Evolutionary conservation across 2,797 vertebrate genomes (phyloP).

Genomic region (Cetoscarus ocellatus): DNA sequence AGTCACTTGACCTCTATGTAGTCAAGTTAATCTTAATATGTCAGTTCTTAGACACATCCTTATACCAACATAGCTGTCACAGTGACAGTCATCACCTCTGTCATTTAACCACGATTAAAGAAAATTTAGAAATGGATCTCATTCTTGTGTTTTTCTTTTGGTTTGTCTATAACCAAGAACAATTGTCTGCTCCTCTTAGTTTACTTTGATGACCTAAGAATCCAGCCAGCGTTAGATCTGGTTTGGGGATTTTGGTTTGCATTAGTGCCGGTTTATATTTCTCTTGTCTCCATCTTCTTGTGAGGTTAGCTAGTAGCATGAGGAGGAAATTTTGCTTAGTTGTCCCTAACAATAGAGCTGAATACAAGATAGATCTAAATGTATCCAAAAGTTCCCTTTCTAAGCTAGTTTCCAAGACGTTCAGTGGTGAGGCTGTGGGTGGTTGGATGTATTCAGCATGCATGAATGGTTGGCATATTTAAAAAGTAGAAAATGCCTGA

Average conservation of each 20-base stretch:
- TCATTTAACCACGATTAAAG: too few relatives aligned
- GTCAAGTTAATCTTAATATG: too few relatives aligned
- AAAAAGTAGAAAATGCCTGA: too few relatives aligned
- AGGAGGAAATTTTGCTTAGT: conserved; percentile 12
- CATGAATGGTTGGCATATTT: too few relatives aligned
- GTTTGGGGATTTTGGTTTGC: conserved; percentile 6
- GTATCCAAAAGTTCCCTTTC: conserved; percentile 33
- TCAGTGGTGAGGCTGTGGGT: conserved; percentile 21
- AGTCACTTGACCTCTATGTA: too few relatives aligned
- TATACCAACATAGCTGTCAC: too few relatives aligned
- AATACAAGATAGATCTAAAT: conserved; percentile 25
- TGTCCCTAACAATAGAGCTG: conserved; percentile 26
- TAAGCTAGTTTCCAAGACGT: conserved; percentile 17
- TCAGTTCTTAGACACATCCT: too few relatives aligned
- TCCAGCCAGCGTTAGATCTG: neutral
- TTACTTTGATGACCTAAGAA: conserved; percentile 30
- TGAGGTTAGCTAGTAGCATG: conserved; percentile 3
- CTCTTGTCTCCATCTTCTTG: conserved; percentile 1
- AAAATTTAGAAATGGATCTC: too few relatives aligned
- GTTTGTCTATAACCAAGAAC: too few relatives aligned
- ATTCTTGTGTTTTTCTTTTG: too few relatives aligned
- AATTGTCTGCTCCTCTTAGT: conserved; percentile 14
- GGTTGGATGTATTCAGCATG: conserved; percentile 28
- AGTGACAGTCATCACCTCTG: too few relatives aligned
- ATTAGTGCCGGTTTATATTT: neutral